Base-by-base conservation (phyloP, 2,888 invertebrate species). In the Drosophila meridiana region DNA sequence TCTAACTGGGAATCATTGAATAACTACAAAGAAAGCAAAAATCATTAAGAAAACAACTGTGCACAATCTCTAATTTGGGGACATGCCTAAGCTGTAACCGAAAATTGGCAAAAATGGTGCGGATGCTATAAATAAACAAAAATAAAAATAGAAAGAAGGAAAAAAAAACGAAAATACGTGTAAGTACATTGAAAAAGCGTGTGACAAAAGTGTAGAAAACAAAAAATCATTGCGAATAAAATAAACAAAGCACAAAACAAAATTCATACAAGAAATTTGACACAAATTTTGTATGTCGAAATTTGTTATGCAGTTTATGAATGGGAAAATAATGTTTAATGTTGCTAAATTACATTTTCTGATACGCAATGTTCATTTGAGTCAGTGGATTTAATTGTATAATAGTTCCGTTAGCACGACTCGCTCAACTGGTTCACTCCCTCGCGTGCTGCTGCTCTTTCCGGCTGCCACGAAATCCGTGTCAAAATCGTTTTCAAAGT, bases 11-110 rank as follows among this genome's bases (percentile, higher is more conserved):
- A 60, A 68, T 77, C 65, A 81, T 78, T 84, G 58, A 71, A 78
- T 52, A 68, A 50, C 55, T 45, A 42, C 42, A 65, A 50, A 20
- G 80, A 81, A 66, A 83, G 13, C 69, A 74, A 79, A 87, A 71
- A 85, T 85, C 87, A 84, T 83, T 87, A 87, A 64, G 71, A 87
- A 89, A 85, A 85, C 87, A 89, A 74, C 55, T 34, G 52, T 40
- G 61, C 53, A 58, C 26, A 63, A 63, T 68, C 38, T 83, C 68
- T 62, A 62, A 50, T 58, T 50, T 53, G 55, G 66, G 53, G 52
- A 36, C 45, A 52, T 57, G 57, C 50, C 57, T 65, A 70, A 76
- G 79, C 64, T 47, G 61, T 53, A 61, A 43, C 63, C 47, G 20
- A 65, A 62, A 62, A 40, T 59, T 78, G 42, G 61, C 76, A 38